These are phyloP conservation scores for Drosophila baimaii DNA, from an alignment of 1,140 invertebrate genomes.

Conservation along the genomic window DNA sequence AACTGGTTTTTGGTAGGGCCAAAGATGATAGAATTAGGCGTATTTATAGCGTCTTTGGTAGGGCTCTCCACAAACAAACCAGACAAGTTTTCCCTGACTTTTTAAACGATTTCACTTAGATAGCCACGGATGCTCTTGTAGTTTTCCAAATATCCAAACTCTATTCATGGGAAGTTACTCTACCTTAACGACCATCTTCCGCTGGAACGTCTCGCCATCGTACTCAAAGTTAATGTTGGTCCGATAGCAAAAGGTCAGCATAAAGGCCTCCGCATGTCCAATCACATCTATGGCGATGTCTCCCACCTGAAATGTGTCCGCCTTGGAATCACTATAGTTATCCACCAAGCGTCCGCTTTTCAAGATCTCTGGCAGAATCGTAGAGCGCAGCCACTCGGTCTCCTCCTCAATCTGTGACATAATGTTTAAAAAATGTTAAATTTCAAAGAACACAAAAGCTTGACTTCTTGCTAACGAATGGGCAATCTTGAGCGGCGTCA, in stretches of 20 bases:
- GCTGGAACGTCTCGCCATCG: constrained; percentile 18
- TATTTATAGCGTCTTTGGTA: too few species aligned
- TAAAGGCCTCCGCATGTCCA: constrained; percentile 67
- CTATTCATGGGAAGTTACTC: neutral
- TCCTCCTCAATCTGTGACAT: constrained; percentile 58
- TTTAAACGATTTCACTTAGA: too few species aligned
- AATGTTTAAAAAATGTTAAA: too few species aligned
- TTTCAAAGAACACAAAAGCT: neutral
- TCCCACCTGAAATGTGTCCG: constrained; percentile 39
- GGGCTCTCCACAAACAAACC: too few species aligned
- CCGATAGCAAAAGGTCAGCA: constrained; percentile 72
- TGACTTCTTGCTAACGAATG: neutral
- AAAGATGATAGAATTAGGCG: too few species aligned
- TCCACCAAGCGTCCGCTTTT: constrained; percentile 52
- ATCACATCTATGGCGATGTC: constrained; percentile 63
- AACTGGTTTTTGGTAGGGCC: too few species aligned
- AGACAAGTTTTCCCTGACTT: too few species aligned
- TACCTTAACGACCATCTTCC: constrained; percentile 72
- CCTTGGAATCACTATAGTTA: constrained; percentile 32
- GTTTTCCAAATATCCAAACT: too few species aligned
- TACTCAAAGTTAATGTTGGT: constrained; percentile 54
- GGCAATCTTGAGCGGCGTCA: neutral
- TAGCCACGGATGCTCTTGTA: neutral
- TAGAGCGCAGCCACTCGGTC: constrained; percentile 46
- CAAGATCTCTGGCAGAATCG: constrained; percentile 51